These are phyloP conservation scores for Cynocephalus volans DNA, from an alignment of 2,113 vertebrate genomes.

Conservation along the genomic window DNA sequence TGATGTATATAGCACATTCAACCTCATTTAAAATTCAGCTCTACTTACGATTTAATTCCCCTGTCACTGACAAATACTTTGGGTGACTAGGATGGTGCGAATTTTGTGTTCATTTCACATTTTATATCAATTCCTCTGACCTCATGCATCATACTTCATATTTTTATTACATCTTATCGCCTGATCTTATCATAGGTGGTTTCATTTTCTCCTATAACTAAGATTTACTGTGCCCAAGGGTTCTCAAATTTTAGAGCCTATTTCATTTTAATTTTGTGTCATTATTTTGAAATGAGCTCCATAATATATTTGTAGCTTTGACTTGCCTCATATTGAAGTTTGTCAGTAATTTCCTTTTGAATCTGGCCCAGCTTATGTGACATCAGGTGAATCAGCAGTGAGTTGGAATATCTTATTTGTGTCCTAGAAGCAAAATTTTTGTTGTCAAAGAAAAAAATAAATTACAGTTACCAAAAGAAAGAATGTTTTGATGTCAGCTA, in stretches of 20 bases:
- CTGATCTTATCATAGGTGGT: background rate
- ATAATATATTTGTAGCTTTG: conserved; percentile 54
- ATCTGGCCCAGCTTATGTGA: background rate
- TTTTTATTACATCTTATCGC: conserved; percentile 76
- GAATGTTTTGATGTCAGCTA: background rate
- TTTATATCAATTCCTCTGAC: conserved; percentile 80
- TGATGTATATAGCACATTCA: background rate
- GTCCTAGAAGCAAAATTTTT: conserved; percentile 11
- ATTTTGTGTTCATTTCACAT: conserved; percentile 78
- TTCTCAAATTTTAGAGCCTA: conserved; percentile 68
- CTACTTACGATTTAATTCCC: conserved; percentile 50
- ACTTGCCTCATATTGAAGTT: conserved; percentile 37
- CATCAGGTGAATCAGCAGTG: background rate
- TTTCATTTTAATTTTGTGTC: conserved; percentile 66
- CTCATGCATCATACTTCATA: conserved; percentile 78
- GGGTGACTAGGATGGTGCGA: conserved; percentile 34
- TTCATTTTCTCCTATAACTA: conserved; percentile 81
- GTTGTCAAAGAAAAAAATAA: background rate
- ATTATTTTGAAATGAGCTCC: conserved; percentile 68
- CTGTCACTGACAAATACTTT: conserved; percentile 49
- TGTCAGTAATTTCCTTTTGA: conserved; percentile 65
- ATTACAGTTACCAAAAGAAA: background rate
- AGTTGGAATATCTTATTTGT: conserved; percentile 16
- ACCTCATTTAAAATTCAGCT: conserved; percentile 9
- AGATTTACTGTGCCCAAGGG: conserved; percentile 78